phyloP scores from a whole-genome alignment of 2,888 invertebrate species.

The Nesidiocoris tenuis region DNA sequence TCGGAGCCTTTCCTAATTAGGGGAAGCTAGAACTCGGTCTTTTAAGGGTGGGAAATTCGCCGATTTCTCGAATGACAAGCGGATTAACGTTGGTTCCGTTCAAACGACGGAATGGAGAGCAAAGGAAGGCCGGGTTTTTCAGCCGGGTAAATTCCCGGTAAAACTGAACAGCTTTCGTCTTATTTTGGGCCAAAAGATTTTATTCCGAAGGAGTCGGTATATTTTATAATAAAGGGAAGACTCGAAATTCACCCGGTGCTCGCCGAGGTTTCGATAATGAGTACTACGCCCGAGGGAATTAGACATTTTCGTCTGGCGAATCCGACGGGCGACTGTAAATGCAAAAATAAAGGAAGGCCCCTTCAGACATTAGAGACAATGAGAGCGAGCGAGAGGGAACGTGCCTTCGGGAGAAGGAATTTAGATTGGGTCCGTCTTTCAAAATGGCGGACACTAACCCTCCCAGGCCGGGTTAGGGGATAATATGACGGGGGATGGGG shows the following conservation, averaged over 20 bases:
- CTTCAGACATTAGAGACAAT: slow-evolving; percentile 32
- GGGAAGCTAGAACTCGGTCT: too few relatives aligned
- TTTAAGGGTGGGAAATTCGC: too few relatives aligned
- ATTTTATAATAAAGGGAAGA: slow-evolving; percentile 6
- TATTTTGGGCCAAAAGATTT: too few relatives aligned
- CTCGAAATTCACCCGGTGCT: neutral
- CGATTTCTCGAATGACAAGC: too few relatives aligned
- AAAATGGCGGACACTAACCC: slow-evolving; percentile 37
- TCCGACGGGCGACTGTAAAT: slow-evolving; percentile 38
- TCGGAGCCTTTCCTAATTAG: too few relatives aligned
- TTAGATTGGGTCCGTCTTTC: slow-evolving; percentile 46
- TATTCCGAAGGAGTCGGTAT: too few relatives aligned
- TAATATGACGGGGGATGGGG: neutral
- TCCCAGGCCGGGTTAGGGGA: neutral
- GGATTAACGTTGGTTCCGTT: too few relatives aligned
- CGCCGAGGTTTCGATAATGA: slow-evolving; percentile 36
- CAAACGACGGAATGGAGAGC: too few relatives aligned
- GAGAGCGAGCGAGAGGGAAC: slow-evolving; percentile 18
- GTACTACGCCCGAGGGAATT: slow-evolving; percentile 43
- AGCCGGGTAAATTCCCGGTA: too few relatives aligned
- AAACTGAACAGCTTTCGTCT: too few relatives aligned
- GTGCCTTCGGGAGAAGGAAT: slow-evolving; percentile 23
- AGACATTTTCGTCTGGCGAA: slow-evolving; percentile 31
- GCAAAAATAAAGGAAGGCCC: slow-evolving; percentile 19
- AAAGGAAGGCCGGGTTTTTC: too few relatives aligned